Percentiles rank a stretch among this genome's conserved stretches.
phyloP scores from a whole-genome alignment of 2,797 vertebrate genomes.

The Semaprochilodus insignis region DNA sequence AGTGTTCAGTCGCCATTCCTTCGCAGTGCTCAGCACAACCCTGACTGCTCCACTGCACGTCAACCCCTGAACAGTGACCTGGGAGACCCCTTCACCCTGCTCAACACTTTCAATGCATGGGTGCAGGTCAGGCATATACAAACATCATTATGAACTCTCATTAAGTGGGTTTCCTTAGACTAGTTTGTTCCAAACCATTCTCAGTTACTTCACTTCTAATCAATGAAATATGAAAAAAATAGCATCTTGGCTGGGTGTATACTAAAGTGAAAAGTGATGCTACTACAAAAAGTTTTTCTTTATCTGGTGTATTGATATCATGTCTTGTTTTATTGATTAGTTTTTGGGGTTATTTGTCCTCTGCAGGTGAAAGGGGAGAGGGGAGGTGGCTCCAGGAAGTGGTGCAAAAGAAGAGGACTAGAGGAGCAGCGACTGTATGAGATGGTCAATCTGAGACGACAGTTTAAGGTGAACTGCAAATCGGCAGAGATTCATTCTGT shows the following conservation, averaged over 20 bases:
- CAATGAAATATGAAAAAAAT: background rate
- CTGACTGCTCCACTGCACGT: conserved; percentile 79
- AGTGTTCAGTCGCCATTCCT: conserved; percentile 91
- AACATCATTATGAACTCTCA: too few relatives aligned
- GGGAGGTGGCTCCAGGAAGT: conserved; percentile 81
- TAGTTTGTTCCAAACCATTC: too few relatives aligned
- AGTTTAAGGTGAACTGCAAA: conserved; percentile 83
- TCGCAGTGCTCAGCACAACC: conserved; percentile 80
- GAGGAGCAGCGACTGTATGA: conserved; percentile 94
- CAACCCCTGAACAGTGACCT: conserved; percentile 87
- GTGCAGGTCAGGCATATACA: conserved; percentile 82
- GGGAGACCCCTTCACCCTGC: conserved; percentile 91
- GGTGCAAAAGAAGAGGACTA: conserved; percentile 88
- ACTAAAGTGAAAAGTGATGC: background rate
- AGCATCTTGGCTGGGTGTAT: background rate
- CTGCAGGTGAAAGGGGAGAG: conserved; percentile 86
- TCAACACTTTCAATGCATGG: conserved; percentile 92
- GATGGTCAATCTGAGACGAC: conserved; percentile 90
- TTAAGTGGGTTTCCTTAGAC: too few relatives aligned
- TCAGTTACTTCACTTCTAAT: too few relatives aligned
- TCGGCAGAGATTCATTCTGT: too few relatives aligned
- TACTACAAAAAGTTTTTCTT: background rate
- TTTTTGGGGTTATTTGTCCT: background rate
- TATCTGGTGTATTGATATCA: background rate
- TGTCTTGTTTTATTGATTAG: background rate